Percentiles rank a stretch among this genome's conserved stretches.
phyloP scores from a whole-genome alignment of 2,797 vertebrate genomes.

The Peromyscus nudipes region DNA sequence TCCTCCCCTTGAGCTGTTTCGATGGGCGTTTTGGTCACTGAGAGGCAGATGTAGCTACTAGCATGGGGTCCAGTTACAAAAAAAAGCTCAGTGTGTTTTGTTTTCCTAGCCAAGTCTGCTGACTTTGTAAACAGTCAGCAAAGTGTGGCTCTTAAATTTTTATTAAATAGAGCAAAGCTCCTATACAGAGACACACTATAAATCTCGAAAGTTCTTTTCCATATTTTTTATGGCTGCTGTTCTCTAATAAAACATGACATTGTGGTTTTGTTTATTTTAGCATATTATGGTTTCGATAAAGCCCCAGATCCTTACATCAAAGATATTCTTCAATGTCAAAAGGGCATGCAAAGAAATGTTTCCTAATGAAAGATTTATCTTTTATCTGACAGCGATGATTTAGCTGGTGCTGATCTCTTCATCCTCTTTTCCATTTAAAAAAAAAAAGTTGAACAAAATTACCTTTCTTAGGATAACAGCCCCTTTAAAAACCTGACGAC shows the following conservation, averaged over 20 bases:
- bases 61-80: neutral
- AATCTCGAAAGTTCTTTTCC: constrained; percentile 61
- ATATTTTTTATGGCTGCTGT: constrained; percentile 57
- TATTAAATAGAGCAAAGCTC: constrained; percentile 68
- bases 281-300: constrained; percentile 75
- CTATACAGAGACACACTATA: constrained; percentile 60
- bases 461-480: constrained; percentile 84
- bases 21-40: no score
- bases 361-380: constrained; percentile 82
- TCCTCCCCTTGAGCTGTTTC: neutral
- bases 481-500: constrained; percentile 77
- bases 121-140: constrained; percentile 68
- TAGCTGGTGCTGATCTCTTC: constrained; percentile 79
- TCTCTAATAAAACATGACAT: constrained; percentile 65
- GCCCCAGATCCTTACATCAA: constrained; percentile 77
- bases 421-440: constrained; percentile 74
- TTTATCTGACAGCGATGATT: constrained; percentile 80
- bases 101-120: constrained; percentile 24
- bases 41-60: neutral
- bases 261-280: constrained; percentile 82
- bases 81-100: neutral
- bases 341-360: constrained; percentile 74
- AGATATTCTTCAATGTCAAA: constrained; percentile 78
- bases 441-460: constrained; percentile 82
- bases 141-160: constrained; percentile 64